Conservation (phyloP, 1,140 invertebrate genomes). For the Sitobion miscanthi region DNA sequence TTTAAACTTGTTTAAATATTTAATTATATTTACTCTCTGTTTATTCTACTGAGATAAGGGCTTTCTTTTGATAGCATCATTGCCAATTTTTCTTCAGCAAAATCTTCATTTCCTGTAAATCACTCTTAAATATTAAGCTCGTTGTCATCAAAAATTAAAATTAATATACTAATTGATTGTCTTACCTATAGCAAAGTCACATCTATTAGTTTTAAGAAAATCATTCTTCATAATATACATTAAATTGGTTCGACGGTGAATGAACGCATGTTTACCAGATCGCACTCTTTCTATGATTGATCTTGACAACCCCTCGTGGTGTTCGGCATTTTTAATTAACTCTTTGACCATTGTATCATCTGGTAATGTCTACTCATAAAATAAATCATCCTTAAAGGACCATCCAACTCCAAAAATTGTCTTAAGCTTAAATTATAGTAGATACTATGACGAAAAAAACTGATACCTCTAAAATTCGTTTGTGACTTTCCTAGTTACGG, state of each 20-base stretch:
- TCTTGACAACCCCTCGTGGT: constrained; percentile 64
- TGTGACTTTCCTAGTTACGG: too few species aligned
- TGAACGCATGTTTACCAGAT: constrained; percentile 72
- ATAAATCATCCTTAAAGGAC: not conserved
- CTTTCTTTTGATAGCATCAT: constrained; percentile 75
- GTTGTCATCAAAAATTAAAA: not conserved
- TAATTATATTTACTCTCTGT: constrained; percentile 60
- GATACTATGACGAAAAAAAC: too few species aligned
- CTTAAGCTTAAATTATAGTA: too few species aligned
- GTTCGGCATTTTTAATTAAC: constrained; percentile 66
- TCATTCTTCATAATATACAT: constrained; percentile 72
- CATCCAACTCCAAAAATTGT: too few species aligned
- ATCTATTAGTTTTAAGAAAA: constrained; percentile 69
- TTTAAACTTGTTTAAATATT: not conserved
- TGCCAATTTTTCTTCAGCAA: constrained; percentile 79
- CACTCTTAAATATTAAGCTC: not conserved
- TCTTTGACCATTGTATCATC: constrained; percentile 67
- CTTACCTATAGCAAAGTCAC: constrained; percentile 74
- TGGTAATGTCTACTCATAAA: constrained; percentile 58
- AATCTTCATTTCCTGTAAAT: constrained; percentile 67
- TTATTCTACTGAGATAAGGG: constrained; percentile 73
- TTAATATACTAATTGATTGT: not conserved
- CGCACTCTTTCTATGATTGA: constrained; percentile 70
- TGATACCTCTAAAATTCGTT: too few species aligned
- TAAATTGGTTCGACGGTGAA: constrained; percentile 82